Evolutionary conservation across 2,797 vertebrate species (phyloP), one percentile per base, ranked within the genome.

Genomic region (Poeciliopsis turneri): DNA sequence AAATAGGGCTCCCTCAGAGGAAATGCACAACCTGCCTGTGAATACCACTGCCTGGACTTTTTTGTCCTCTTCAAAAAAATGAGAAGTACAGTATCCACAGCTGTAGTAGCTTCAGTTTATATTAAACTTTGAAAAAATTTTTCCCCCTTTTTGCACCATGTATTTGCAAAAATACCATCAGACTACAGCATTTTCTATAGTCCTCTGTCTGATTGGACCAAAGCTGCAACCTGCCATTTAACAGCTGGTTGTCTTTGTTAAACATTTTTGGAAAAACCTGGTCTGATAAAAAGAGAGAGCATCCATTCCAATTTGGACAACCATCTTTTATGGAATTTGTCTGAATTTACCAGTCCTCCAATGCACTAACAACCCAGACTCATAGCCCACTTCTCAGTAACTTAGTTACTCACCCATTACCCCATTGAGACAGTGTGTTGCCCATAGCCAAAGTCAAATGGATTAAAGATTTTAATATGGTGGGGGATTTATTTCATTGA

Each of bases 1-100:
- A 92, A 92, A 92, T 86, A 88, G 90, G 88, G 87, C 87, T 93
- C 91, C 92, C 94, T 94, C 89, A 79, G 93, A 95, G 95, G 92
- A 92, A 88, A 92, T 89, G 80, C 84, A 78, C 92, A 92, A 94
- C 91, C 92, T 94, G 91, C 91, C 87, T 93, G 93, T 92, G 93
- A 94, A 93, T 86, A 93, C 87, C 85, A 89, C 80, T 87, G 88
- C 90, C 85, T 86, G 93, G 94, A 92, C 93, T 86, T 90, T 68
- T 84, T 80, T 89, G 87, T 90, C 84, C 85, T 91, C 91, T 85
- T 88, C 46, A 49, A 83, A 88, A 88, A 88, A 76, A 77, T 15
- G 75, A 89, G 69, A 81, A 83, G 88, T 75, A 74, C 41, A 78
- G 45, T 46, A 39, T 45, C 39, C 25, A 74, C 7, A 28, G 2